These are phyloP conservation scores for Pristionchus entomophagus DNA, from an alignment of 2,888 invertebrate genomes.

Conservation along the genomic window DNA sequence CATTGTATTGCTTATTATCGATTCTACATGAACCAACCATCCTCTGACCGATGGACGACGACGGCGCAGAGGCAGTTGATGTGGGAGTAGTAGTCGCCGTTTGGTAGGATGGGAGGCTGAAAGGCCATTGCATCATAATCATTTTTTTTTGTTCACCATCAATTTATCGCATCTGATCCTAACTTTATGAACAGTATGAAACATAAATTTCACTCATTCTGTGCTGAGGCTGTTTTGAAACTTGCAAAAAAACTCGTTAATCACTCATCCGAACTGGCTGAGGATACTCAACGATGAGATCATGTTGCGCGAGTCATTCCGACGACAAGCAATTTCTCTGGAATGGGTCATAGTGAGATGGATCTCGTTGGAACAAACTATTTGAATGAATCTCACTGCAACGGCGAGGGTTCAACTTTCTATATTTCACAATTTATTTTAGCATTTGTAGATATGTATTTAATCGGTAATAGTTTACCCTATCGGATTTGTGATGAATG, in stretches of 20 bases:
- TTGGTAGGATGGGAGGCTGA: constrained; percentile 62
- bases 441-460: too few relatives aligned
- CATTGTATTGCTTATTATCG: too few relatives aligned
- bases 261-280: constrained; percentile 34
- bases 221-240: neutral
- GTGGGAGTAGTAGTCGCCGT: constrained; percentile 55
- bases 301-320: constrained; percentile 37
- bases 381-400: too few relatives aligned
- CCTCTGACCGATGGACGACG: too few relatives aligned
- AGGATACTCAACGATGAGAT: constrained; percentile 36
- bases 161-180: neutral
- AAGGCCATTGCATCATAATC: neutral
- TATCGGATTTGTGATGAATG: too few relatives aligned
- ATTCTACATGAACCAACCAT: too few relatives aligned
- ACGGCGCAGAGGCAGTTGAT: constrained; percentile 51
- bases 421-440: too few relatives aligned
- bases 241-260: neutral
- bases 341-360: neutral
- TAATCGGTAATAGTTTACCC: too few relatives aligned
- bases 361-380: too few relatives aligned
- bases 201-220: neutral
- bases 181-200: neutral
- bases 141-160: neutral
- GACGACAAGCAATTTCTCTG: constrained; percentile 35
- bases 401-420: too few relatives aligned